These are phyloP conservation scores for Notodonta dromedarius DNA, from an alignment of 2,888 invertebrate species.

Conservation along the genomic window DNA sequence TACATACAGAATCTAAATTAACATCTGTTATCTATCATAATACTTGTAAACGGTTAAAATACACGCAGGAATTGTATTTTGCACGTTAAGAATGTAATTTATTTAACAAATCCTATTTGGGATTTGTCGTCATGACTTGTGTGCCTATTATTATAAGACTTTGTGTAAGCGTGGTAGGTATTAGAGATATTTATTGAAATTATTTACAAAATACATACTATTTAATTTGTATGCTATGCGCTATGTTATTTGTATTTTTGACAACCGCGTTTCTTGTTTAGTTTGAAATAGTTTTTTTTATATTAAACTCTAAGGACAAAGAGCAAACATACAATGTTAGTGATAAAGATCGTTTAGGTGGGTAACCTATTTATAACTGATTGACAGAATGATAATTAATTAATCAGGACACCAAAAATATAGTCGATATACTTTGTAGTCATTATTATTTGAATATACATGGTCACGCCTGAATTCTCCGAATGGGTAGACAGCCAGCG, in stretches of 20 bases:
- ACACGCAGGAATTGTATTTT: constrained; percentile 18
- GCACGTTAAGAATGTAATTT: constrained; percentile 20
- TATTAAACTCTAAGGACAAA: background rate
- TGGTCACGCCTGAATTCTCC: too few relatives aligned
- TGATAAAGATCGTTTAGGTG: background rate
- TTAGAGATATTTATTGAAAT: background rate
- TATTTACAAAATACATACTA: background rate
- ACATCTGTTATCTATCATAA: constrained; percentile 35
- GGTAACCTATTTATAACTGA: background rate
- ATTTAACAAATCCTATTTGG: background rate
- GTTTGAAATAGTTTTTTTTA: background rate
- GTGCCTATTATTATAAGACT: background rate
- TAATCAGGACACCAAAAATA: background rate
- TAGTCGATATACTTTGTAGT: background rate
- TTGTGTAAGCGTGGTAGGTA: too few relatives aligned
- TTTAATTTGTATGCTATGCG: background rate
- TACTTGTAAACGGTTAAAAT: constrained; percentile 22
- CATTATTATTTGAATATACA: background rate
- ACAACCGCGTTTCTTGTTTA: background rate
- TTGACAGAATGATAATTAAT: background rate
- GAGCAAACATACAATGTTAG: background rate
- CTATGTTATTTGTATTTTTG: background rate
- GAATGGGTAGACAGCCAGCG: too few relatives aligned
- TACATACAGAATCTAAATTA: constrained; percentile 33
- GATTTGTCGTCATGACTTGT: background rate